Evolutionary conservation across 2,797 vertebrate species (phyloP), one percentile per base, ranked within the genome.

Genomic region (Halcyon leucocephala): DNA sequence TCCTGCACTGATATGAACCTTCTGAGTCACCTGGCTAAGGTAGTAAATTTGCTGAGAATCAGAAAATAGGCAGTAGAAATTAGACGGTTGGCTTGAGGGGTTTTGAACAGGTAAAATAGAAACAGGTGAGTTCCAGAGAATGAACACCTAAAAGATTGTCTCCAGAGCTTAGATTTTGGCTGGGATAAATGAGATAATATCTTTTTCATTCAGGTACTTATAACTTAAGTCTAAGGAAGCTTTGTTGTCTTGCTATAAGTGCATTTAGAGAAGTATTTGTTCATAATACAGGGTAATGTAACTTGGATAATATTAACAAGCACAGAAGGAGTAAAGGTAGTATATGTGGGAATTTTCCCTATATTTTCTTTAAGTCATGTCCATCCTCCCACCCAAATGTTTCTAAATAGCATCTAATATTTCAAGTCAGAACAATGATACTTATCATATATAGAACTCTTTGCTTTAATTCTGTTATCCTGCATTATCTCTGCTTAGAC

Each of bases 381-480:
- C 31, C 54, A 55, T 8, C 20, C 20, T 55, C 19, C 31, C 54
- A 55, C 31, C 20, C 31, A 55, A 55, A 55, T 55, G 31, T 55
- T 55, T n/a, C 58, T 82, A 67, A 84, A 19, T 33, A 77, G 14
- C n/a, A 14, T 48, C 25, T 46, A 71, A 29, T 52, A 49, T 35
- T 80, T 94, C 61, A 69, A 58, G 31, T 37, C 52, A 71, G 39
- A 93, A 26, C 1, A 21, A n/a, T 60, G 81, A 48, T 41, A 29
- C 20, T 54, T 81, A 64, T 5, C 39, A 85, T 89, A 82, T 92
- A 10, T 42, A 55, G 24, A 57, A 39, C 3, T 26, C 4, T 58
- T 89, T 89, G 24, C 31, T 80, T 76, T 74, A 77, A 3, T 25
- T 82, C 42, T 79, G 25, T 73, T 96, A 87, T 62, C 58, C 81